These are phyloP conservation scores for Nomada lathburiana DNA, from an alignment of 2,888 invertebrate genomes.

Conservation along the genomic window DNA sequence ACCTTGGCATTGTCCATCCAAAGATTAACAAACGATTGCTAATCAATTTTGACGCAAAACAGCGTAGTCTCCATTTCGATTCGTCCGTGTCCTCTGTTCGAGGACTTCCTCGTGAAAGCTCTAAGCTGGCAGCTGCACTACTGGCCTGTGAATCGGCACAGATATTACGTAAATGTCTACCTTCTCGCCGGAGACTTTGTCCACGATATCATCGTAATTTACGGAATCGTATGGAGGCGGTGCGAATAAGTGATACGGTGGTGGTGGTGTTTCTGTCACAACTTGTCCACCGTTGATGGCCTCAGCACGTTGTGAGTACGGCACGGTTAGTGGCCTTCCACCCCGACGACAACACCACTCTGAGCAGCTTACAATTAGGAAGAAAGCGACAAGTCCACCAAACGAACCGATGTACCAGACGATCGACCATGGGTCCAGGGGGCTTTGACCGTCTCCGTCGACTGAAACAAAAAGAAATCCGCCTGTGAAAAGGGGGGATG, in stretches of 20 bases:
- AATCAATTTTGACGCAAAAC: slow-evolving; percentile 21
- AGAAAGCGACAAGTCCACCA: slow-evolving; percentile 86
- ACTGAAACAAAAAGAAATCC: slow-evolving; percentile 58
- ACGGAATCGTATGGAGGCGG: slow-evolving; percentile 86
- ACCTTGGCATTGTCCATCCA: slow-evolving; percentile 1
- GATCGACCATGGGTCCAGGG: slow-evolving; percentile 86
- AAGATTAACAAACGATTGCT: slow-evolving; percentile 24
- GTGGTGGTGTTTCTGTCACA: slow-evolving; percentile 84
- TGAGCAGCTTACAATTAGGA: slow-evolving; percentile 86
- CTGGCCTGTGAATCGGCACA: slow-evolving; percentile 81
- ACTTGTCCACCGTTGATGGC: slow-evolving; percentile 57
- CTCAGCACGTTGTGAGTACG: slow-evolving; percentile 76
- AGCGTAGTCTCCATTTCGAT: slow-evolving; percentile 32
- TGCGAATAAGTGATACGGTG: slow-evolving; percentile 86
- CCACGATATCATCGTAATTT: slow-evolving; percentile 83
- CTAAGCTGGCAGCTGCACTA: slow-evolving; percentile 74
- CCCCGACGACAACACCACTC: slow-evolving; percentile 86
- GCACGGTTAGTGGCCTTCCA: slow-evolving; percentile 77
- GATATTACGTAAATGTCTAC: slow-evolving; percentile 85
- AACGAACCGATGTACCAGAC: slow-evolving; percentile 87
- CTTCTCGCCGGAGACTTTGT: slow-evolving; percentile 80
- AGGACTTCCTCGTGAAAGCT: slow-evolving; percentile 4
- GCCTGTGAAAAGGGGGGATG: slow-evolving; percentile 39
- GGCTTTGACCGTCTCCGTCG: slow-evolving; percentile 74
- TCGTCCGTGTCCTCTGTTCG: slow-evolving; percentile 39